These are phyloP conservation scores for Tympanoctomys barrerae DNA, from an alignment of 2,797 vertebrate species.

Conservation along the genomic window DNA sequence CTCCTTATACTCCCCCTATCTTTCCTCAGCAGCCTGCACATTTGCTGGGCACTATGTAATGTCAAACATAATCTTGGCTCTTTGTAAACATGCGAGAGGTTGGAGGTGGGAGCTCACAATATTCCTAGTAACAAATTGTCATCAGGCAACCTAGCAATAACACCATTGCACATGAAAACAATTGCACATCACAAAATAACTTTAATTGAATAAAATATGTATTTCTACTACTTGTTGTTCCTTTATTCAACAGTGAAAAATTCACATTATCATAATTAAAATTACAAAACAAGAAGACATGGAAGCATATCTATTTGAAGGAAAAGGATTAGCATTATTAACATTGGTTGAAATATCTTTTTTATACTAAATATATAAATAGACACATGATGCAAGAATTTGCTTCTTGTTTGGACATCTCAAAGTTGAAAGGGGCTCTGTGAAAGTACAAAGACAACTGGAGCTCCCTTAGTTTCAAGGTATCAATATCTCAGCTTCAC, in stretches of 20 bases:
- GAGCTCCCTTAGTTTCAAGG: neutral
- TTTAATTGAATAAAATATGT: neutral
- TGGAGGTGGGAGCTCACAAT: neutral
- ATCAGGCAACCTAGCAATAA: neutral
- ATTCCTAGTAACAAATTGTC: conserved; percentile 1
- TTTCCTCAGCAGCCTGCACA: neutral
- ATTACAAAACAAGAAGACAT: neutral
- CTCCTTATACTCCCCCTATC: neutral
- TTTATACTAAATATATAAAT: neutral
- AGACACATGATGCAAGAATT: neutral
- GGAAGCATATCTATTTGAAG: neutral
- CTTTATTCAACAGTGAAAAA: neutral
- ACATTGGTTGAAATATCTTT: conserved; percentile 9
- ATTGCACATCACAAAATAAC: neutral
- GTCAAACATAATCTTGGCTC: neutral
- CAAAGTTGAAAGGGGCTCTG: neutral
- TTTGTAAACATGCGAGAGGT: neutral
- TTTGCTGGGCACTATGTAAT: neutral
- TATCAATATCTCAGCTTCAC: neutral
- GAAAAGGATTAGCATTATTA: neutral
- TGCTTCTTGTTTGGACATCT: neutral
- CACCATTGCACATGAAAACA: neutral
- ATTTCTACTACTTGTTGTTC: neutral
- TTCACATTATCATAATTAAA: neutral
- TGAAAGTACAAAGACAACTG: neutral